Evolutionary conservation across 2,113 vertebrate genomes (phyloP), one percentile per base, ranked within the genome.

Genomic region (Ictalurus furcatus): DNA sequence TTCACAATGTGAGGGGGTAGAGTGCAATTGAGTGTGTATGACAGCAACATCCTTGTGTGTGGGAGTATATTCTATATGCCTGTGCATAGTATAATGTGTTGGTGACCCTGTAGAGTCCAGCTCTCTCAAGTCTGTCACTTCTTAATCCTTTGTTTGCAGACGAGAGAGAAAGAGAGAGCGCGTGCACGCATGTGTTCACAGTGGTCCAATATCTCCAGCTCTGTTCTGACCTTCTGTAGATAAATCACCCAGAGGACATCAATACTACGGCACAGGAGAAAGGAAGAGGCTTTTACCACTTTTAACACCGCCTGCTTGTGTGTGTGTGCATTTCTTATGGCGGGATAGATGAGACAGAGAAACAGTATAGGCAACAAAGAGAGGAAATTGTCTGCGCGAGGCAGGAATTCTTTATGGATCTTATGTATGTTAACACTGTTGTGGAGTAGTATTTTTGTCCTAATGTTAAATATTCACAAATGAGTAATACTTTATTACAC

Each of bases 181-280:
- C 65, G 67, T 44, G 48, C 3, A n/a, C 12, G 21, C 65, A 63
- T 87, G 63, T 87, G 58, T 79, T 92, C 93, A 91, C 83, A 87
- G 40, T 85, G 78, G 87, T 73, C 92, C 85, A 91, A 93, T 93
- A 92, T 89, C 84, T 85, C 34, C 87, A 34, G n/a, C 61, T 25
- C 48, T 65, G 65, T 63, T 25, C 73, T 91, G 76, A 86, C 65
- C 74, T 86, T 59, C 84, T 67, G 87, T 56, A 85, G 56, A 82
- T 37, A 87, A 84, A 76, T 89, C 84, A 89, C 30, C 52, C 58
- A 25, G 63, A 58, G 34, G 52, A 89, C 61, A 86, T 59, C 88
- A 86, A 74, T 88, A 73, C 67, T 69, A 74, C 34, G 48, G 54
- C 61, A 23, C 48, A 82, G 48, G 44, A 69, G 34, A 80, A 34